Evolutionary conservation across 2,888 invertebrate genomes (phyloP).

Genomic region (Plebejus melissa): DNA sequence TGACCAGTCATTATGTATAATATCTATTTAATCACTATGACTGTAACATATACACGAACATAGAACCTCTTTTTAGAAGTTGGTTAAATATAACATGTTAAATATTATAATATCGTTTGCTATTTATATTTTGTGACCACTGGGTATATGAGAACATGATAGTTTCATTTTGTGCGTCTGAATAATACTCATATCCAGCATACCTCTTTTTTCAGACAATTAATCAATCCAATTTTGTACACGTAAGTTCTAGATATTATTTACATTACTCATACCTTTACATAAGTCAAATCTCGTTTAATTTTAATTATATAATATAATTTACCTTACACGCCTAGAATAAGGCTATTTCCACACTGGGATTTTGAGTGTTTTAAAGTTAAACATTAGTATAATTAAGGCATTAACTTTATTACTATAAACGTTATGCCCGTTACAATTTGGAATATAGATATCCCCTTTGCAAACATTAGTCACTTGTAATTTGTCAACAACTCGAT

Average conservation of each 20-base stretch:
- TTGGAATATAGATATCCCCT: background rate
- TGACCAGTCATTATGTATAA: no score
- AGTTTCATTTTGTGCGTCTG: slow-evolving; percentile 21
- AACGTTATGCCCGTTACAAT: slow-evolving; percentile 13
- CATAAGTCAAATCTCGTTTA: background rate
- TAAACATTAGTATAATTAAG: slow-evolving; percentile 10
- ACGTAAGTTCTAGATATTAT: background rate
- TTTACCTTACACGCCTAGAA: slow-evolving; percentile 10
- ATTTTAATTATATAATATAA: background rate
- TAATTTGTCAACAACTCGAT: background rate
- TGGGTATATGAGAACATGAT: background rate
- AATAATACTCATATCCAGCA: background rate
- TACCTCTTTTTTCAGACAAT: background rate
- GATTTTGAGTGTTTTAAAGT: background rate
- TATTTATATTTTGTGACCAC: background rate
- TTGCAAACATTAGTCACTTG: background rate
- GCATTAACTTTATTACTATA: slow-evolving; percentile 10
- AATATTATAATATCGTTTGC: background rate
- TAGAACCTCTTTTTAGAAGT: no score
- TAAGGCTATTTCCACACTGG: slow-evolving; percentile 15
- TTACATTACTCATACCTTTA: slow-evolving; percentile 3
- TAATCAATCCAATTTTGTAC: background rate
- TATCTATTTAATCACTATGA: no score
- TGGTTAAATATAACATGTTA: background rate
- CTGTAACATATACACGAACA: no score